phyloP scores from a whole-genome alignment of 2,888 invertebrate species.

The Nemurella pictetii region DNA sequence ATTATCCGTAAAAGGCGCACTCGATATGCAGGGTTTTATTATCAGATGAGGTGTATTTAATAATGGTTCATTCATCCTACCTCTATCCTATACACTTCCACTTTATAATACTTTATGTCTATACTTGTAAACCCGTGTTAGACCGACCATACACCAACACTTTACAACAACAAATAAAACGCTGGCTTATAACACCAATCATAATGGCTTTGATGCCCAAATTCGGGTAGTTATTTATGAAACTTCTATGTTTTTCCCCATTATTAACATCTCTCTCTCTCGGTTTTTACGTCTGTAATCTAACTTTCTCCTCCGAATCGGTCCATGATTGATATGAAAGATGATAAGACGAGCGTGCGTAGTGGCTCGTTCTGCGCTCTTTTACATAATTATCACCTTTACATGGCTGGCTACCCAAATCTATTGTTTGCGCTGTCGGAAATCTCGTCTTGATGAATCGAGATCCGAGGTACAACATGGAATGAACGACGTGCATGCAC shows the following conservation, averaged over 20 bases:
- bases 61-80: no score
- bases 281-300: neutral
- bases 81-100: neutral
- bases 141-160: neutral
- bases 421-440: neutral
- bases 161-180: neutral
- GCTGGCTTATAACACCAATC: neutral
- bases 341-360: neutral
- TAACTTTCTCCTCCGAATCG: neutral
- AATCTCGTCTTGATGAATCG: neutral
- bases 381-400: neutral
- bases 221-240: neutral
- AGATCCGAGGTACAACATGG: neutral
- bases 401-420: neutral
- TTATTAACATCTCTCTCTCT: neutral
- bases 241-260: neutral
- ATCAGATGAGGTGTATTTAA: no score
- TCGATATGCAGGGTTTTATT: neutral
- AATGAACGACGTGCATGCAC: neutral
- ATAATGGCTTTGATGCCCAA: neutral
- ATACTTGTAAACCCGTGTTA: neutral
- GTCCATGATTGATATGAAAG: neutral
- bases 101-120: neutral
- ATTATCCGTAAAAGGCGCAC: neutral
- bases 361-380: no score